A percentile compares a stretch with the other conserved stretches of the same genome.
Conservation (phyloP, 1,140 invertebrate genomes). For the Pseudomyrmex flavicornis region DNA sequence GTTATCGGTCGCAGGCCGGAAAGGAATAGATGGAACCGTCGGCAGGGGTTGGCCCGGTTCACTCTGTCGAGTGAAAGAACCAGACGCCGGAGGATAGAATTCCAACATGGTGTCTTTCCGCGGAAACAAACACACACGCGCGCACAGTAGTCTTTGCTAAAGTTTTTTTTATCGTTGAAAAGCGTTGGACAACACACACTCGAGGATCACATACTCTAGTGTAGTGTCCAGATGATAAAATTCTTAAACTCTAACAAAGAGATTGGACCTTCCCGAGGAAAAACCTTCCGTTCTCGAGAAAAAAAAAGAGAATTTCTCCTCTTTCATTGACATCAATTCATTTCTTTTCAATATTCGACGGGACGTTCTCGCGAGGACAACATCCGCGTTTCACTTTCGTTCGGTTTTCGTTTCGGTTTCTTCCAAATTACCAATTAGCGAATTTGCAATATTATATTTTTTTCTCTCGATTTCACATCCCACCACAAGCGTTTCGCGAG, state of each 20-base stretch:
- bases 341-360: background rate
- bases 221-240: background rate
- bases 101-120: constrained; percentile 71
- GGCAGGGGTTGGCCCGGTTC: constrained; percentile 65
- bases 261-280: background rate
- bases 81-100: constrained; percentile 73
- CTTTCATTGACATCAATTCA: background rate
- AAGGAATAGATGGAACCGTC: constrained; percentile 67
- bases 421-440: background rate
- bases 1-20: constrained; percentile 68
- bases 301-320: too few relatives aligned
- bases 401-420: background rate
- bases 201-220: constrained; percentile 8
- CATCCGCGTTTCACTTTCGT: background rate
- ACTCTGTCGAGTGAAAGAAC: constrained; percentile 69
- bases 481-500: background rate
- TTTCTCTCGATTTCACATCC: too few relatives aligned
- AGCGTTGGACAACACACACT: constrained; percentile 14
- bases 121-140: background rate
- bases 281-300: background rate
- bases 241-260: background rate
- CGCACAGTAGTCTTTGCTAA: constrained; percentile 14
- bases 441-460: background rate
- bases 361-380: background rate
- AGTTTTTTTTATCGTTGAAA: constrained; percentile 14